These are phyloP conservation scores for Orestias chungarensis DNA, from an alignment of 2,797 vertebrate genomes.

Conservation along the genomic window DNA sequence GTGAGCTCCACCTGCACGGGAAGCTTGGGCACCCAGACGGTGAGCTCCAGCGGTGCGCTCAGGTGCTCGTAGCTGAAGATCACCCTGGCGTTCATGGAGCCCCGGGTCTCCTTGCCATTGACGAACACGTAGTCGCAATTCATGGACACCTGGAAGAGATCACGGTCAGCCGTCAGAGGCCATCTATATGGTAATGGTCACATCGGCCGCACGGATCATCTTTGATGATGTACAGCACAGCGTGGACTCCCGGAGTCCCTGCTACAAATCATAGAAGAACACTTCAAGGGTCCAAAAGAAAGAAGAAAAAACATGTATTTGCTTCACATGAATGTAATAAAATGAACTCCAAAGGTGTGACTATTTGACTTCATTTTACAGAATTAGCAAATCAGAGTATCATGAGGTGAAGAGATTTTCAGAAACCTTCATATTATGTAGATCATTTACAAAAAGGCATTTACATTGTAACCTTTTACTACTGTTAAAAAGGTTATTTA, in stretches of 20 bases:
- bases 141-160: conserved; percentile 89
- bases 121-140: conserved; percentile 98
- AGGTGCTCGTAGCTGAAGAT: conserved; percentile 96
- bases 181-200: conserved; percentile 66
- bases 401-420: background rate
- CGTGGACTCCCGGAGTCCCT: conserved; percentile 23
- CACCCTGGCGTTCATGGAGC: conserved; percentile 95
- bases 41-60: conserved; percentile 92
- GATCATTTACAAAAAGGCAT: background rate
- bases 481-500: no score
- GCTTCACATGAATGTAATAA: background rate
- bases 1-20: conserved; percentile 93
- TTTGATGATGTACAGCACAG: conserved; percentile 41
- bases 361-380: background rate
- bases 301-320: conserved; percentile 27
- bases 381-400: background rate
- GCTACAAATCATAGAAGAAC: conserved; percentile 30
- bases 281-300: conserved; percentile 42
- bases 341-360: background rate
- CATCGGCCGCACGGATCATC: conserved; percentile 2
- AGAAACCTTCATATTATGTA: background rate
- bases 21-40: conserved; percentile 96
- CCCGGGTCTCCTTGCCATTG: conserved; percentile 94
- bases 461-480: background rate
- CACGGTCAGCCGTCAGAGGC: conserved; percentile 58